Evolutionary conservation across 2,888 invertebrate genomes (phyloP), one percentile per base, ranked within the genome.

Genomic region (Lymantria monacha): DNA sequence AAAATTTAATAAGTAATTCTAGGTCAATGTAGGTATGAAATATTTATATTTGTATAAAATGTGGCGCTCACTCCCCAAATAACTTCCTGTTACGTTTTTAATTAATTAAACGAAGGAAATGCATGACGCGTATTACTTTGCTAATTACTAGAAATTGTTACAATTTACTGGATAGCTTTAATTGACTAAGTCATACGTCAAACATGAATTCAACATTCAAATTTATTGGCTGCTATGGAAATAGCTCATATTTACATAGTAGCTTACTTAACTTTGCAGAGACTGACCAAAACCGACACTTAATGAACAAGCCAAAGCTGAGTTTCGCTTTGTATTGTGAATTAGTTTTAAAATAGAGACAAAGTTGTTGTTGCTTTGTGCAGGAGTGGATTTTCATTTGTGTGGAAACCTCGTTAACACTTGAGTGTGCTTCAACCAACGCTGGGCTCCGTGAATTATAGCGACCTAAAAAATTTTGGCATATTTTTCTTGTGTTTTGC

Each of bases 381-480:
- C 47, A 45, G 41, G 57, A 66, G 70, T 56, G 67, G 63, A 59
- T 62, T 65, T 69, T 69, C 74, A 70, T 74, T 71, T 70, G 67
- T 67, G 55, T 61, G 60, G 63, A 54, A 46, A 57, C 53, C 63
- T 76, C 70, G 74, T 75, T 75, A 73, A 70, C 63, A 65, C 62
- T 59, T 49, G 44, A 74, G 72, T 42, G 59, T 47, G 46, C 64
- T 72, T 54, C 51, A 59, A 49, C 48, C 51, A 59, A 59, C 61
- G 52, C 48, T 44, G 60, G 30, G 42, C 43, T 55, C 43, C 42
- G 47, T 42, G 48, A 46, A 55, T 63, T 60, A 60, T 63, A 68
- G 63, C 66, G 69, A 70, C 66, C 68, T 68, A 66, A 67, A 73
- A 72, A 72, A 36, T 52, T 12, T 46, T 51, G 59, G 59, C 65